These are phyloP conservation scores for Macrosoma leucophasiata DNA, from an alignment of 2,888 invertebrate species.

Conservation along the genomic window DNA sequence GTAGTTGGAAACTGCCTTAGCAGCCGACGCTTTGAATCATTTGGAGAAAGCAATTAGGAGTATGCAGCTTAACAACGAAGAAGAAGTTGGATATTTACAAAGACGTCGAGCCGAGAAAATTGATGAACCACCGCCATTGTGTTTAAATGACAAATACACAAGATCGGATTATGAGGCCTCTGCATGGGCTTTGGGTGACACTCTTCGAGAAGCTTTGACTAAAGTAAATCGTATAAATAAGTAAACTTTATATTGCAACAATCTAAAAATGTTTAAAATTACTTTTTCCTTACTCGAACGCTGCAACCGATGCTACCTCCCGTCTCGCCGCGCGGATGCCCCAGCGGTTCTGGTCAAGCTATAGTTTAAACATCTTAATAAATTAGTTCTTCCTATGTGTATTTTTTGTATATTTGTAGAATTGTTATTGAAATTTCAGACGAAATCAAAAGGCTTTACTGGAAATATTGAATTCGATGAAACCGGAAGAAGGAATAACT, in stretches of 20 bases:
- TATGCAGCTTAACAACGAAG: slow-evolving; percentile 29
- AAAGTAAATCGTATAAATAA: slow-evolving; percentile 30
- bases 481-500: slow-evolving; percentile 78
- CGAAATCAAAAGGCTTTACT: slow-evolving; percentile 73
- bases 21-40: slow-evolving; percentile 57
- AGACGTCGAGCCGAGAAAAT: slow-evolving; percentile 41
- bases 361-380: no score
- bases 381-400: no score
- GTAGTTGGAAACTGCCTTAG: slow-evolving; percentile 55
- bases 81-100: slow-evolving; percentile 14
- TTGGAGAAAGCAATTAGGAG: slow-evolving; percentile 48
- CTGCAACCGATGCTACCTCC: no score
- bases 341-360: no score
- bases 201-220: slow-evolving; percentile 38
- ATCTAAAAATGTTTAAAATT: no score
- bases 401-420: no score
- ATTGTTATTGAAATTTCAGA: no score
- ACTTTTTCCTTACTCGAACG: no score
- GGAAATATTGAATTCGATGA: slow-evolving; percentile 81
- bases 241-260: no score
- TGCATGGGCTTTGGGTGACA: slow-evolving; percentile 46
- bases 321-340: no score
- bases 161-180: slow-evolving; percentile 59
- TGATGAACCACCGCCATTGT: slow-evolving; percentile 78
- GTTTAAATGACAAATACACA: slow-evolving; percentile 78